These are phyloP conservation scores for Leptinotarsa juncta DNA, from an alignment of 2,888 invertebrate species.

Conservation along the genomic window DNA sequence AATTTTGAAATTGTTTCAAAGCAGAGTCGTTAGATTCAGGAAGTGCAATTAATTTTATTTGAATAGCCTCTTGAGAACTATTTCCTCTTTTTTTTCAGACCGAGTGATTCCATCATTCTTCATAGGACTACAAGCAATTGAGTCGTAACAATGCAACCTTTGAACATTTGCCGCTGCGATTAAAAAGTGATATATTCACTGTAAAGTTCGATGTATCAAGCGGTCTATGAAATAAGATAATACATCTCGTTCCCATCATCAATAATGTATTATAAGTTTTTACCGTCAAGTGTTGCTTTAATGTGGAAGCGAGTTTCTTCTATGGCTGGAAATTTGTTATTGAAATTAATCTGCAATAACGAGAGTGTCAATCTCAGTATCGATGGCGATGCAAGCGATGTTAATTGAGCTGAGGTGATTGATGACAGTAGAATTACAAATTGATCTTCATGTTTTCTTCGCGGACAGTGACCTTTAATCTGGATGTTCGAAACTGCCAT, in stretches of 20 bases:
- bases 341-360: neutral
- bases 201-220: slow-evolving; percentile 30
- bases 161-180: slow-evolving; percentile 8
- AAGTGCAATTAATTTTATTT: neutral
- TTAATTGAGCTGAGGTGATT: neutral
- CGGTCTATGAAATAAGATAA: slow-evolving; percentile 20
- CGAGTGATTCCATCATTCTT: neutral
- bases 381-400: neutral
- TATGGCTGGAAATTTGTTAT: slow-evolving; percentile 9
- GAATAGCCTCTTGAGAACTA: neutral
- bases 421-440: neutral
- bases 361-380: neutral
- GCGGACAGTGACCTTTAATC: neutral
- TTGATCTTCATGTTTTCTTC: neutral
- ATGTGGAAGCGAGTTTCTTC: slow-evolving; percentile 14
- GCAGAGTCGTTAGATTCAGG: slow-evolving; percentile 2
- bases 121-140: slow-evolving; percentile 1
- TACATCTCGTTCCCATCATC: slow-evolving; percentile 34
- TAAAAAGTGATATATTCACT: slow-evolving; percentile 31
- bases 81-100: slow-evolving; percentile 5
- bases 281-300: neutral
- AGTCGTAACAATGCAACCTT: slow-evolving; percentile 8
- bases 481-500: neutral
- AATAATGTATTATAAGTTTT: slow-evolving; percentile 31
- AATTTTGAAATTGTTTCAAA: slow-evolving; percentile 5